phyloP scores from a whole-genome alignment of 1,140 invertebrate genomes.

The Tetragnatha versicolor region DNA sequence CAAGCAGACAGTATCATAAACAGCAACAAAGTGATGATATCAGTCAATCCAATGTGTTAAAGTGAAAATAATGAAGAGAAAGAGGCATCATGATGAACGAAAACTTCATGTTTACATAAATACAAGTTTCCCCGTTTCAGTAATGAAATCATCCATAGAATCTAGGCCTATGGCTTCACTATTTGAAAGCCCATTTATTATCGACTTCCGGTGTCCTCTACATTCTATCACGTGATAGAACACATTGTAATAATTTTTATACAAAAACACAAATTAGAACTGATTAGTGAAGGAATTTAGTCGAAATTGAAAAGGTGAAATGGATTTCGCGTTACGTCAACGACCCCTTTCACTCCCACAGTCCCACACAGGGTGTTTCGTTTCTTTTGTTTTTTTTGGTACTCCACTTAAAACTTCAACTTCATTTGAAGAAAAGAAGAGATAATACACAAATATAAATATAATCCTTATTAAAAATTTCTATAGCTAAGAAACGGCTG shows the following conservation, averaged over 20 bases:
- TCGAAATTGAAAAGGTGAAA: no score
- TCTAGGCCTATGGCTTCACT: slow-evolving; percentile 47
- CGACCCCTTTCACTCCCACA: slow-evolving; percentile 51
- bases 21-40: background rate
- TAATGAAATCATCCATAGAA: slow-evolving; percentile 43
- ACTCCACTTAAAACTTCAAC: background rate
- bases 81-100: slow-evolving; percentile 38
- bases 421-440: no score
- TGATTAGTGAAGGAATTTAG: no score
- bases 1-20: slow-evolving; percentile 1
- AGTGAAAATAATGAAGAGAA: slow-evolving; percentile 5
- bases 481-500: no score
- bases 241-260: background rate
- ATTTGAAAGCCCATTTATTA: slow-evolving; percentile 34
- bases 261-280: background rate
- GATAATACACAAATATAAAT: no score
- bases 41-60: slow-evolving; percentile 22
- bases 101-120: slow-evolving; percentile 54
- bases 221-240: slow-evolving; percentile 51
- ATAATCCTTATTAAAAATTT: no score
- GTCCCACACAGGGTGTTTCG: slow-evolving; percentile 44
- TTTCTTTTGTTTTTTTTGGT: background rate
- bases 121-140: slow-evolving; percentile 31
- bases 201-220: slow-evolving; percentile 54
- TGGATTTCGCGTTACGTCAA: slow-evolving; percentile 35